Percentiles rank a stretch among this genome's conserved stretches.
These are phyloP conservation scores for Ailurus styani DNA, from an alignment of 2,113 vertebrate genomes.

Conservation along the genomic window DNA sequence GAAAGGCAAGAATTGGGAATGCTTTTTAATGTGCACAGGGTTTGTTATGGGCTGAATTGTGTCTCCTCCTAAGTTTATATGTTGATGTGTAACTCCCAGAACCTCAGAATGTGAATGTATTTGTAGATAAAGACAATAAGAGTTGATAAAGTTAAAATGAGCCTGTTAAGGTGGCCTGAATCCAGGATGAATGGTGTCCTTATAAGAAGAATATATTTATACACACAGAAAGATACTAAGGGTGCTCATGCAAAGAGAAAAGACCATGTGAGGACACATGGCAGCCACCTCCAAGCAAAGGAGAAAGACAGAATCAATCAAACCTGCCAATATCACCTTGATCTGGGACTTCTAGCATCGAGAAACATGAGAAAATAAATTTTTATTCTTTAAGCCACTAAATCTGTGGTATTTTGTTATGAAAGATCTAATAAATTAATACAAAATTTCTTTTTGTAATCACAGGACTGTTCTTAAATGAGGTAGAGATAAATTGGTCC, in stretches of 20 bases:
- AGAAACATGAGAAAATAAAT: not conserved
- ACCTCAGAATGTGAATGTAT: not conserved
- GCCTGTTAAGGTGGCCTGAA: not conserved
- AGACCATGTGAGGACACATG: not conserved
- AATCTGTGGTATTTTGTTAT: not conserved
- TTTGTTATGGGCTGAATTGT: not conserved
- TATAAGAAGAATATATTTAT: not conserved
- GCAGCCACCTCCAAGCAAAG: not conserved
- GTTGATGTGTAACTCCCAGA: not conserved
- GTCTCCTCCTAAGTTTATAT: not conserved
- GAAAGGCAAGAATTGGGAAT: not conserved
- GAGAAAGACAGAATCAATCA: not conserved
- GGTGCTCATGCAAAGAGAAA: not conserved
- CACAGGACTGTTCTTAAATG: not conserved
- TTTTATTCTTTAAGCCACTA: not conserved
- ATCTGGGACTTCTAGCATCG: not conserved
- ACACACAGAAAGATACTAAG: not conserved
- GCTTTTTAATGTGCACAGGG: not conserved
- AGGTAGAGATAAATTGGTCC: not conserved
- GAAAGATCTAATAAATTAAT: not conserved
- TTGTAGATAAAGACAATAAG: not conserved
- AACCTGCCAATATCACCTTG: not conserved
- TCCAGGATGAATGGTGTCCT: not conserved
- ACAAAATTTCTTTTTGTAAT: not conserved
- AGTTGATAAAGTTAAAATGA: not conserved